These are phyloP conservation scores for Cephus runcator DNA, from an alignment of 2,888 invertebrate genomes.

Conservation along the genomic window DNA sequence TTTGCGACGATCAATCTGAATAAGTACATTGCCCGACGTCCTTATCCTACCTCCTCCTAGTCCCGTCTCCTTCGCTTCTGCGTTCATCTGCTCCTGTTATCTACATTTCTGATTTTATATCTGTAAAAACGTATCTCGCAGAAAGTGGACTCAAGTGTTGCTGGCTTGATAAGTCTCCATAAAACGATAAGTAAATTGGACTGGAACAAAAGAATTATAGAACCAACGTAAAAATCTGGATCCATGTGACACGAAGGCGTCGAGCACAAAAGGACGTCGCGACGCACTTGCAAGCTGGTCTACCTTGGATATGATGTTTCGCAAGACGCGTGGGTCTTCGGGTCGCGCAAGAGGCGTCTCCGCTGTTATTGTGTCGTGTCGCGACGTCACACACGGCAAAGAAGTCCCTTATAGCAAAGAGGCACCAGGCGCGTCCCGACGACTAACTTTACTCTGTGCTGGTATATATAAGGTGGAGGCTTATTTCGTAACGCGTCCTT, in stretches of 20 bases:
- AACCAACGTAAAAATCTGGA: slow-evolving; percentile 29
- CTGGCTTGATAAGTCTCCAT: not conserved
- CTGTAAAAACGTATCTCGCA: not conserved
- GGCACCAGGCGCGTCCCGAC: not conserved
- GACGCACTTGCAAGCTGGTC: not conserved
- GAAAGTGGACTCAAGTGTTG: not conserved
- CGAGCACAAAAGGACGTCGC: not conserved
- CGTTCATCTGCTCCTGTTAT: not conserved
- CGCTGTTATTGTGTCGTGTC: not conserved
- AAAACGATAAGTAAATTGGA: not conserved
- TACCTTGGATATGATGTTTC: slow-evolving; percentile 1
- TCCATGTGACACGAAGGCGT: not conserved
- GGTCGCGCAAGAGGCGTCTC: not conserved
- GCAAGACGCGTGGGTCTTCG: slow-evolving; percentile 3
- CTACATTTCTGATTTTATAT: not conserved
- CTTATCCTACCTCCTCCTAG: too few relatives aligned
- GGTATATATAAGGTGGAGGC: slow-evolving; percentile 20
- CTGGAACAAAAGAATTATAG: slow-evolving; percentile 12
- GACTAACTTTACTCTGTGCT: not conserved
- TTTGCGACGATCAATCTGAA: slow-evolving; percentile 18
- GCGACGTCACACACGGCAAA: not conserved
- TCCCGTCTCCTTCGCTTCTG: not conserved
- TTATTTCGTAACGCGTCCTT: slow-evolving; percentile 49
- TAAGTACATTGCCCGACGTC: slow-evolving; percentile 7
- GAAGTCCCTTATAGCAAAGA: not conserved